A percentile compares a stretch with the other conserved stretches of the same genome.
Conservation (phyloP, 2,797 vertebrate genomes). For the Capromys pilorides region DNA sequence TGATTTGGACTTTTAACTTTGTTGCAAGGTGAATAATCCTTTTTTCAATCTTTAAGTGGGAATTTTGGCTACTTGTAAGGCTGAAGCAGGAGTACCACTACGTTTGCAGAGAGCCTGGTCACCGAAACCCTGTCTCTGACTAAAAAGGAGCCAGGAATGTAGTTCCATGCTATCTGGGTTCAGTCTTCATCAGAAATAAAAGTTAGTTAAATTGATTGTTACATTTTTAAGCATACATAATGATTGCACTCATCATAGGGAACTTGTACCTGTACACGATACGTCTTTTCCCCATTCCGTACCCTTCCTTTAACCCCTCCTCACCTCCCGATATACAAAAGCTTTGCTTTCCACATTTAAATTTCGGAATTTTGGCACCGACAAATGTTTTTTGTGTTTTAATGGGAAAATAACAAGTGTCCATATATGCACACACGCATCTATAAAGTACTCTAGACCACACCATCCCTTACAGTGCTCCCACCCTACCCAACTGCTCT, state of each 20-base stretch:
- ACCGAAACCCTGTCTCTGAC: neutral
- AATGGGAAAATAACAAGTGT: neutral
- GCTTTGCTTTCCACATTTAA: neutral
- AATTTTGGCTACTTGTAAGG: neutral
- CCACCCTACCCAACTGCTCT: neutral
- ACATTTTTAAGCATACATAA: neutral
- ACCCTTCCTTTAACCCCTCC: neutral
- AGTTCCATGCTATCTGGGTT: neutral
- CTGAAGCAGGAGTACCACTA: neutral
- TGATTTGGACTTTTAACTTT: neutral
- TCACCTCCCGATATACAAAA: neutral
- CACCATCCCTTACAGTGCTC: neutral
- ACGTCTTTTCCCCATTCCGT: neutral
- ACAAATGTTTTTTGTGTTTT: conserved; percentile 28
- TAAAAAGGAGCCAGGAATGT: neutral
- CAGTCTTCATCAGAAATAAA: neutral
- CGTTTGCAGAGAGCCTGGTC: neutral
- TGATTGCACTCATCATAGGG: neutral
- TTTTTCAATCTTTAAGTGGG: neutral
- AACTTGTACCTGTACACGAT: neutral
- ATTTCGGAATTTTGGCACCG: neutral
- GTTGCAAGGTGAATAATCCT: conserved; percentile 4
- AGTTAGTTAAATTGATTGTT: neutral
- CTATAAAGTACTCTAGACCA: neutral
- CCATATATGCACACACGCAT: neutral